Conservation (phyloP, 2,113 vertebrate species). For the Cyanistes caeruleus region DNA sequence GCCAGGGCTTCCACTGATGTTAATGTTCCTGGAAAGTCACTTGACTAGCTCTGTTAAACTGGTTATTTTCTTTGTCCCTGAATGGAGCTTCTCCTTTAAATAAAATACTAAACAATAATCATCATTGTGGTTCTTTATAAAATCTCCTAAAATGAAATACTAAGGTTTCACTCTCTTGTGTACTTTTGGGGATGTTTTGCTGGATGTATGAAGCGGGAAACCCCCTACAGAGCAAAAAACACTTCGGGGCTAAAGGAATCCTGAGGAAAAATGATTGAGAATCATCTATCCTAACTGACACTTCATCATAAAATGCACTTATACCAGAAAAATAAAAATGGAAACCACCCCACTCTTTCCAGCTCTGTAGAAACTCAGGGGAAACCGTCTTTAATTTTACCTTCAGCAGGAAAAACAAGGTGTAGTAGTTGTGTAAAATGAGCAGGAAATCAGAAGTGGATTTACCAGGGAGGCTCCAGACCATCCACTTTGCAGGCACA, state of each 20-base stretch:
- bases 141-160: not conserved
- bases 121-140: not conserved
- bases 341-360: not conserved
- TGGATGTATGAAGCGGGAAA: not conserved
- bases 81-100: not conserved
- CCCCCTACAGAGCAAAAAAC: not conserved
- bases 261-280: not conserved
- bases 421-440: not conserved
- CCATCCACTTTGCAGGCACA: fast-evolving
- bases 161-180: not conserved
- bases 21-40: not conserved
- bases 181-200: not conserved
- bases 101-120: not conserved
- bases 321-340: not conserved
- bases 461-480: not conserved
- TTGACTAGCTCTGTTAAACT: not conserved
- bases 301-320: not conserved
- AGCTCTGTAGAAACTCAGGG: not conserved
- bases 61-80: not conserved
- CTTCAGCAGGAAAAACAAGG: not conserved
- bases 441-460: not conserved
- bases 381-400: not conserved
- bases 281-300: not conserved
- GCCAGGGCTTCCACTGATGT: not conserved
- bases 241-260: not conserved